These are phyloP conservation scores for Drosophila ustulata DNA, from an alignment of 2,888 invertebrate species.

Conservation along the genomic window DNA sequence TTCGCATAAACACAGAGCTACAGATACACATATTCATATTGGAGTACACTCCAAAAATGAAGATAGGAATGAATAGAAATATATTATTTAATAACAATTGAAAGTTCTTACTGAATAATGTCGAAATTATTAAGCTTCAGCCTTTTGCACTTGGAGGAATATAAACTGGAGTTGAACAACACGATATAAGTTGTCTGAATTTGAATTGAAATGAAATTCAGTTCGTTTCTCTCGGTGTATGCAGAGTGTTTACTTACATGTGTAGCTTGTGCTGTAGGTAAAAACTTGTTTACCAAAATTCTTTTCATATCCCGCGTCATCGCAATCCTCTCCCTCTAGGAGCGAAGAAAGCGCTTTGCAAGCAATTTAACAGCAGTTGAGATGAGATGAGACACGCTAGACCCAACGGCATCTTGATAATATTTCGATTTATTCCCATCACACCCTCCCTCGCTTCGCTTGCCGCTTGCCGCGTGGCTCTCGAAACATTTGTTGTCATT, in stretches of 20 bases:
- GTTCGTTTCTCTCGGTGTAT: conserved; percentile 17
- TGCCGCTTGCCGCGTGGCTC: not conserved
- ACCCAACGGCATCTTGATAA: conserved; percentile 77
- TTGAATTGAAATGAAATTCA: too few species aligned
- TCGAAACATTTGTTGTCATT: conserved; percentile 42
- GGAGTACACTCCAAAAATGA: conserved; percentile 18
- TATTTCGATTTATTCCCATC: conserved; percentile 76
- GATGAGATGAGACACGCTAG: conserved; percentile 45
- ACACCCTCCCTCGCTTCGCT: conserved; percentile 6
- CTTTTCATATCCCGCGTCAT: conserved; percentile 9
- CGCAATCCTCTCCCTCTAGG: conserved; percentile 4
- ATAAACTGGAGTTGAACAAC: too few species aligned
- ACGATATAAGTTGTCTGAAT: too few species aligned
- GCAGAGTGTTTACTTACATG: conserved; percentile 17
- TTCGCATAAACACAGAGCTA: conserved; percentile 39
- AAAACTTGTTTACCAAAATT: conserved; percentile 70
- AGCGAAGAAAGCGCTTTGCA: conserved; percentile 25
- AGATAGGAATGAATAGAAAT: too few species aligned
- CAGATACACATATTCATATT: conserved; percentile 14
- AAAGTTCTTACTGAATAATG: too few species aligned
- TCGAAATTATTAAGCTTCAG: too few species aligned
- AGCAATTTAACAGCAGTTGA: conserved; percentile 49
- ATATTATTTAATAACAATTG: not conserved
- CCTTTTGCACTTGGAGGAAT: too few species aligned
- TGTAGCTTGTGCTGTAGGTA: conserved; percentile 35